Evolutionary conservation across 2,888 invertebrate species (phyloP).

Genomic region (Aphelenchoides bicaudatus): DNA sequence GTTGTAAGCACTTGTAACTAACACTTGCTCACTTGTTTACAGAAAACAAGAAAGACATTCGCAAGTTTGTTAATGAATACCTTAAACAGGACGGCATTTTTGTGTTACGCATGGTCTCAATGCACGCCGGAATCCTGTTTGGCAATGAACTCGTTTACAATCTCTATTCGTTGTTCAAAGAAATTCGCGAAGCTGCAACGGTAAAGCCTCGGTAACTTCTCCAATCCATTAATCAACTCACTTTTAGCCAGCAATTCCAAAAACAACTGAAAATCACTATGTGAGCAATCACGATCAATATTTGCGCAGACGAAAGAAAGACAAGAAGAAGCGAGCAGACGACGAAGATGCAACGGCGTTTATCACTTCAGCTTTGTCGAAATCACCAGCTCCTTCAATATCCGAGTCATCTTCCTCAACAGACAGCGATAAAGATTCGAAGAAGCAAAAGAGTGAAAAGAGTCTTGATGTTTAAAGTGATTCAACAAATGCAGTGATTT

Average conservation of each 20-base stretch:
- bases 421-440: conserved; percentile 5
- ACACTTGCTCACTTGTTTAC: neutral
- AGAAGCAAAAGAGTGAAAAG: conserved; percentile 9
- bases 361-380: neutral
- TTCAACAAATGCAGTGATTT: too few species aligned
- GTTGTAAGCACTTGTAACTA: neutral
- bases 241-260: conserved; percentile 8
- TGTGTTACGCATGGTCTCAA: conserved; percentile 53
- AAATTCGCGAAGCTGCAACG: conserved; percentile 4
- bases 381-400: neutral
- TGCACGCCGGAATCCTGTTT: conserved; percentile 56
- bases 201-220: neutral
- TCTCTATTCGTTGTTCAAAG: conserved; percentile 37
- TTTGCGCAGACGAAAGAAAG: conserved; percentile 9
- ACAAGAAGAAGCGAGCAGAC: neutral
- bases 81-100: conserved; percentile 56
- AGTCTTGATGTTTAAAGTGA: conserved; percentile 4
- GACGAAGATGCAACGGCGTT: conserved; percentile 1
- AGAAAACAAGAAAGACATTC: conserved; percentile 37
- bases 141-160: conserved; percentile 49
- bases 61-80: conserved; percentile 49
- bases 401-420: conserved; percentile 1
- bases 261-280: conserved; percentile 13
- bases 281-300: neutral
- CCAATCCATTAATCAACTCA: too few species aligned